These are phyloP conservation scores for Coreoperca whiteheadi DNA, from an alignment of 2,113 vertebrate genomes.

Conservation along the genomic window DNA sequence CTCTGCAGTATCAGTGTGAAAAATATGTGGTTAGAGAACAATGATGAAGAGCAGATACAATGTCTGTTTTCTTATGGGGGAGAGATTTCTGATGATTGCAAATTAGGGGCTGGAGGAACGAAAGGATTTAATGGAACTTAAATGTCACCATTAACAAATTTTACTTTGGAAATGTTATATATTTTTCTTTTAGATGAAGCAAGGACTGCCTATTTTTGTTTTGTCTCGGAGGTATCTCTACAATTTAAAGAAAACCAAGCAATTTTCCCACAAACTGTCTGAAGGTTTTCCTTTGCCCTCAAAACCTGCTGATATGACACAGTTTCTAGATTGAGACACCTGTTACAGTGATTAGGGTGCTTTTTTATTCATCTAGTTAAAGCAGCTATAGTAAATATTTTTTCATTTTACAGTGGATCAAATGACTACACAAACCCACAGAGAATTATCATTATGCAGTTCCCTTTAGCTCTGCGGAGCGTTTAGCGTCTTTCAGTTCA, in stretches of 20 bases:
- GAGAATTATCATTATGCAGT: background rate
- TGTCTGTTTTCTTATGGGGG: slow-evolving; percentile 21
- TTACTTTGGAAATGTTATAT: background rate
- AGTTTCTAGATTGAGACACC: background rate
- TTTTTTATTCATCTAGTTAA: background rate
- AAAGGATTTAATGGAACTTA: slow-evolving; percentile 30
- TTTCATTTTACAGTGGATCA: background rate
- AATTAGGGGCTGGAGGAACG: slow-evolving; percentile 3
- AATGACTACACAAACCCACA: background rate
- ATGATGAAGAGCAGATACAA: slow-evolving; percentile 17
- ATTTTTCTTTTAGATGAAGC: slow-evolving; percentile 10
- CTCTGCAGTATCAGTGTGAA: slow-evolving; percentile 22
- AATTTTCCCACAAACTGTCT: background rate
- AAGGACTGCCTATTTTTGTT: background rate
- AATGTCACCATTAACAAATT: background rate
- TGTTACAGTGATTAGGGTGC: background rate
- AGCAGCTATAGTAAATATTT: background rate
- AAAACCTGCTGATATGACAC: background rate
- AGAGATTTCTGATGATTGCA: slow-evolving; percentile 24
- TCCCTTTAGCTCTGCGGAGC: background rate
- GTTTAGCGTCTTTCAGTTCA: background rate
- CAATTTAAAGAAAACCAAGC: background rate
- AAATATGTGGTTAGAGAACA: slow-evolving; percentile 41
- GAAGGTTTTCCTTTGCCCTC: background rate
- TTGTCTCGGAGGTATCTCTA: background rate